Evolutionary conservation across 1,140 invertebrate genomes (phyloP).

Genomic region (Drosophila parvula): DNA sequence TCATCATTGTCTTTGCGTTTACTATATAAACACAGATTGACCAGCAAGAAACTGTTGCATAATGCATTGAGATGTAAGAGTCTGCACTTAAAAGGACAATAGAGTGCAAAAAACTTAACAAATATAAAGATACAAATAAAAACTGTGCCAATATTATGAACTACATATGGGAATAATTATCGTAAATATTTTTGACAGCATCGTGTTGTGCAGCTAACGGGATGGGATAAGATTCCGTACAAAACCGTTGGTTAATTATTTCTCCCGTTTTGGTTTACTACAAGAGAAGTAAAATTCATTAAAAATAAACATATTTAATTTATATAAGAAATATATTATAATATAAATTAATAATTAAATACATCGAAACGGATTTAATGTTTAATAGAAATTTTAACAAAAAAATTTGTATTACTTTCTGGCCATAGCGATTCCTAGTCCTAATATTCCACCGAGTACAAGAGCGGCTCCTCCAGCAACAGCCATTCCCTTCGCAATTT

Average conservation of each 20-base stretch:
- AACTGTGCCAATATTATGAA: neutral
- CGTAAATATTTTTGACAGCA: neutral
- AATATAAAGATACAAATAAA: neutral
- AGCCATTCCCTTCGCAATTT: slow-evolving; percentile 94
- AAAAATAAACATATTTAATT: slow-evolving; percentile 47
- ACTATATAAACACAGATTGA: neutral
- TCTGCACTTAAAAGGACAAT: neutral
- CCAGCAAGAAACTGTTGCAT: neutral
- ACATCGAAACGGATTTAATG: slow-evolving; percentile 1
- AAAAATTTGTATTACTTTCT: slow-evolving; percentile 85
- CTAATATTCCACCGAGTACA: slow-evolving; percentile 91
- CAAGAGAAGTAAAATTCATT: slow-evolving; percentile 5
- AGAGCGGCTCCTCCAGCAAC: slow-evolving; percentile 92
- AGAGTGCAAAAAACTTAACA: neutral
- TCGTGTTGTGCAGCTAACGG: neutral
- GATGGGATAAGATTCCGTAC: neutral
- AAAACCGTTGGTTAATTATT: slow-evolving; percentile 43
- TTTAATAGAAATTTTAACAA: slow-evolving; percentile 9
- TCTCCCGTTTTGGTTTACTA: slow-evolving; percentile 80
- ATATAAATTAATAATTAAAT: slow-evolving; percentile 12
- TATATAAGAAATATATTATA: slow-evolving; percentile 27
- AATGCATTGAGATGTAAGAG: neutral
- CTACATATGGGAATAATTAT: neutral
- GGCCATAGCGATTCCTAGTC: slow-evolving; percentile 90
- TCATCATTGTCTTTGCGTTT: neutral